Conservation (phyloP, 2,113 vertebrate genomes). For the Gymnogyps californianus region DNA sequence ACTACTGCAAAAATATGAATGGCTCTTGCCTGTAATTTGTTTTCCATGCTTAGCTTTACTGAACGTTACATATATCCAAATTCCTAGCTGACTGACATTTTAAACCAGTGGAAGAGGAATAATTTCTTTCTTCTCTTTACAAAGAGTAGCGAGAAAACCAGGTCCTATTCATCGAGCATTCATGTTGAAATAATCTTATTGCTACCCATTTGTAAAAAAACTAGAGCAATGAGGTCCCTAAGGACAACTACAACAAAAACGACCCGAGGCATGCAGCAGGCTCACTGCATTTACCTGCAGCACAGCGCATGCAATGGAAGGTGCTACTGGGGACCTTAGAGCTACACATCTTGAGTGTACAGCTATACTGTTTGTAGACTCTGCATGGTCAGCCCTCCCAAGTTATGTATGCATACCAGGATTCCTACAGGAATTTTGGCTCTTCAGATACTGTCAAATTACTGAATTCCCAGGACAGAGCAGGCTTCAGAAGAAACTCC, state of each 20-base stretch:
- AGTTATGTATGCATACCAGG: accelerated
- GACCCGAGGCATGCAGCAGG: background rate
- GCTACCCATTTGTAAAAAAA: background rate
- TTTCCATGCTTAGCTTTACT: background rate
- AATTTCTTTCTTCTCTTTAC: background rate
- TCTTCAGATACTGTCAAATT: background rate
- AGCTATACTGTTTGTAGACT: background rate
- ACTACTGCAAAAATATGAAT: background rate
- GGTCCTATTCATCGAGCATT: background rate
- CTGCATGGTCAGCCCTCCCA: background rate
- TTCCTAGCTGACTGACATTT: background rate
- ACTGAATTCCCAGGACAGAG: background rate
- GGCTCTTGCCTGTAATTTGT: background rate
- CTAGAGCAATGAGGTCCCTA: background rate
- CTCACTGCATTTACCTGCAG: background rate
- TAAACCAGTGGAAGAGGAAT: background rate
- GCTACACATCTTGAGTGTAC: background rate
- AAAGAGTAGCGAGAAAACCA: background rate
- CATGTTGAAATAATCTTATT: background rate
- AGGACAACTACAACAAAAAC: background rate
- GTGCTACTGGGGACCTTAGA: accelerated
- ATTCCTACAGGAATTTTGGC: background rate
- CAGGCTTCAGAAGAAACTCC: background rate
- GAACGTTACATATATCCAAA: background rate
- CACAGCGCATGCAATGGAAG: accelerated